Percentiles rank a stretch among this genome's conserved stretches.
Conservation (phyloP, 1,140 invertebrate species). For the Papilio xuthus region DNA sequence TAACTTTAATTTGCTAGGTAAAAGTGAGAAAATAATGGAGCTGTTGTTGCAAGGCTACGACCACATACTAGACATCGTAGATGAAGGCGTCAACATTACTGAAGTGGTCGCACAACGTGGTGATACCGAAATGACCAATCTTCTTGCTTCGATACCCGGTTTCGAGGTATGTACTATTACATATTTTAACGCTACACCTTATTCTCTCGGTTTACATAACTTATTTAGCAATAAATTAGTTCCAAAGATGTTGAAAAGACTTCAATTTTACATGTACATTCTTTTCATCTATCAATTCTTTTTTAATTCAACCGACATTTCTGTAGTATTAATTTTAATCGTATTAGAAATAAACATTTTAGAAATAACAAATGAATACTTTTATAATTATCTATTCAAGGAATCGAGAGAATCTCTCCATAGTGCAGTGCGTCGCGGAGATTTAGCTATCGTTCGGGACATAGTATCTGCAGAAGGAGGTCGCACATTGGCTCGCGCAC, state of each 20-base stretch:
- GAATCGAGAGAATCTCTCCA: conserved; percentile 90
- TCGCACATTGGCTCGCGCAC: conserved; percentile 87
- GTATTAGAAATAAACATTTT: too few species aligned
- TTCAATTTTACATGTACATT: too few species aligned
- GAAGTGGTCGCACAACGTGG: conserved; percentile 85
- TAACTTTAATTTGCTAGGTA: conserved; percentile 81
- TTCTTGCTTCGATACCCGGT: conserved; percentile 85
- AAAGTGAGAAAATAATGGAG: conserved; percentile 88
- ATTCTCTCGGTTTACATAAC: not conserved
- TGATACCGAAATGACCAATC: conserved; percentile 84
- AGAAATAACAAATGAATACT: too few species aligned
- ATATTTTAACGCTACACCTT: not conserved
- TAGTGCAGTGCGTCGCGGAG: conserved; percentile 86
- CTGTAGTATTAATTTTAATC: not conserved
- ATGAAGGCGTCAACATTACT: conserved; percentile 85
- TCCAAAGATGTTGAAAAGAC: too few species aligned
- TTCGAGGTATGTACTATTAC: conserved; percentile 85
- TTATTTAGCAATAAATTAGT: too few species aligned
- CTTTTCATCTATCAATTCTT: too few species aligned
- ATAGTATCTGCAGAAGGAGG: conserved; percentile 84
- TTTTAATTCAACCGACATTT: too few species aligned
- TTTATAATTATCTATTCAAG: conserved; percentile 61
- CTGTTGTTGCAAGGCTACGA: conserved; percentile 93
- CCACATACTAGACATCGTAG: conserved; percentile 90
- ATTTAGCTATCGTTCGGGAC: conserved; percentile 83